Base-by-base conservation (phyloP, 1,140 invertebrate species). In the Epicauta chinensis region DNA sequence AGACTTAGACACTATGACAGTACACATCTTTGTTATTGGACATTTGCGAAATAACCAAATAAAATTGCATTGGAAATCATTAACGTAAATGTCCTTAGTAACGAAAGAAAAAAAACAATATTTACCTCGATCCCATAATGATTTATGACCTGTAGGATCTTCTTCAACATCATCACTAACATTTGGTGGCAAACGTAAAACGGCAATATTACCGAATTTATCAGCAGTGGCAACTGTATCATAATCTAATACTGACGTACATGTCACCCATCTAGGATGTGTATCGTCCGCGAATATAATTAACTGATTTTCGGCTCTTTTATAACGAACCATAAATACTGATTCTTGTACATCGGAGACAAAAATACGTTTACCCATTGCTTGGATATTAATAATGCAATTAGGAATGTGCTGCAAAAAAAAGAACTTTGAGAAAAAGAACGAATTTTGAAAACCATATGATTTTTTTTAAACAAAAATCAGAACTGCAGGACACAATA, bases 211-310 rank as follows among this genome's bases (percentile, higher is more conserved):
- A n/a, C 97, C 97, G 81, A 98, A 99, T 72, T 98, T 98, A 71
- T 99, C 97, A 2, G 91, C 92, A 30, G 90, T 86, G 0, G 94
- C 95, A 15, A 98, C 84, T 2, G 97, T 98, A 63, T 97, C 91
- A 62, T 97, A 98, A 75, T 99, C 97, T 11, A 99, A 71, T n/a
- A 98, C 76, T 60, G 86, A 86, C 0, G 89, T 89, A 23, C 88
- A 86, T 0, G 95, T 98, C 1, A 98, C 85, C 91, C 93, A 99
- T 41, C 96, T 77, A 0, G 97, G 97, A 75, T 92, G 89, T 0
- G 93, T 97, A 64, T 99, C 97, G 72, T 99, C 97, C 3, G 95
- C 93, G 73, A 99, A 99, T 35, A 99, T 91, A 30, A 98, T 94
- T 32, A 99, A 75, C 64, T 98, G 95, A 75, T 99, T 99, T 69